A percentile compares a stretch with the other conserved stretches of the same genome.
Evolutionary conservation across 2,113 vertebrate genomes (phyloP).

Genomic region (Rhynchomys soricoides): DNA sequence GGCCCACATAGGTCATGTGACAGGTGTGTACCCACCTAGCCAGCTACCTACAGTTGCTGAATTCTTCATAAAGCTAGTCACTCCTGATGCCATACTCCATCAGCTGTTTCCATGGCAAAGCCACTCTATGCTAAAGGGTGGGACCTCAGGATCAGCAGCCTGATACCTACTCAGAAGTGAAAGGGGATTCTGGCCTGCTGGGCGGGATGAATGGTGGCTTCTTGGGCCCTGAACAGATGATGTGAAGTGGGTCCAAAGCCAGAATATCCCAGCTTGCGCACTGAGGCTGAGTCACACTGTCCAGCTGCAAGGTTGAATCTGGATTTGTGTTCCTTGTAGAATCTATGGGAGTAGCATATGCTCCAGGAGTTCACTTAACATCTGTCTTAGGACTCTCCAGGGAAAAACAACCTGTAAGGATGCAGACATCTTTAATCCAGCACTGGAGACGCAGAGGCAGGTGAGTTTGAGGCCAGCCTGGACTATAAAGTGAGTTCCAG

Average conservation of each 20-base stretch:
- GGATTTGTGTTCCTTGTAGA: neutral
- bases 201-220: neutral
- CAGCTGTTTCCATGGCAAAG: too few species aligned
- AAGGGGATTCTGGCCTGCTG: neutral
- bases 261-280: neutral
- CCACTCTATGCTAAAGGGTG: neutral
- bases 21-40: too few species aligned
- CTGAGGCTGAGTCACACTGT: rapidly evolving
- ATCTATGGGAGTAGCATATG: neutral
- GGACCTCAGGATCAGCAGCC: neutral
- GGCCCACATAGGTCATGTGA: neutral
- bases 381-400: neutral
- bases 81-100: neutral
- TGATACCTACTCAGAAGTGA: neutral
- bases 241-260: neutral
- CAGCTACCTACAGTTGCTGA: neutral
- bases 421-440: neutral
- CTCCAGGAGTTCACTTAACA: neutral
- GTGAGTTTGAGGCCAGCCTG: neutral
- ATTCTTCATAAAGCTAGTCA: neutral
- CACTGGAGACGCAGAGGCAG: neutral
- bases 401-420: neutral
- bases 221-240: neutral
- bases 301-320: neutral
- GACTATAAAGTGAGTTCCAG: neutral